phyloP scores from a whole-genome alignment of 2,888 invertebrate genomes.

The Proisotoma minuta region DNA sequence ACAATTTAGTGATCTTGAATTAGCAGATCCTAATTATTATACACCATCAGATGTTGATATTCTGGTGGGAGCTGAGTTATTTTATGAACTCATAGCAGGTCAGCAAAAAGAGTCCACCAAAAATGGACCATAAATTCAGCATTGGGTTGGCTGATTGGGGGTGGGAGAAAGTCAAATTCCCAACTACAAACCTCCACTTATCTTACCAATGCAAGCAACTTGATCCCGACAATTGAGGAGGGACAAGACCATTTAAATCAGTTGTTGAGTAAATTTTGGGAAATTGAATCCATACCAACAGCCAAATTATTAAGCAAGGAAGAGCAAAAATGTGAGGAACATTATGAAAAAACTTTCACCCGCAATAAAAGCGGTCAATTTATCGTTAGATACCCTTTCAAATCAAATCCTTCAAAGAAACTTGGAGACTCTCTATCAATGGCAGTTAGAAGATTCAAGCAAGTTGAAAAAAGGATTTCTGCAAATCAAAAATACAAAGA shows the following conservation, averaged over 20 bases:
- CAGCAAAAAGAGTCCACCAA: too few relatives aligned
- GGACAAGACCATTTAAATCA: neutral
- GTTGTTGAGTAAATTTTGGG: conserved; percentile 17
- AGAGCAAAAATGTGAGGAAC: conserved; percentile 16
- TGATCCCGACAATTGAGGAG: too few relatives aligned
- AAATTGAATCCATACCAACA: conserved; percentile 4
- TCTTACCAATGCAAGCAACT: neutral
- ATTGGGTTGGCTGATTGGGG: too few relatives aligned
- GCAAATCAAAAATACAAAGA: conserved; percentile 18
- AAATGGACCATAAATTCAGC: too few relatives aligned
- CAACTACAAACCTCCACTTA: neutral
- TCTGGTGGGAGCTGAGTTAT: neutral
- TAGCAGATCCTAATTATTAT: neutral
- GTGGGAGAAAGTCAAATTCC: too few relatives aligned
- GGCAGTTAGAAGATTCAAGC: conserved; percentile 33
- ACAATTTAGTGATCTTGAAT: neutral
- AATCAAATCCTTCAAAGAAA: neutral
- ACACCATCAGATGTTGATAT: neutral
- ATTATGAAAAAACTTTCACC: neutral
- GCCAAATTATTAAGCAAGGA: neutral
- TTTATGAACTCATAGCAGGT: neutral
- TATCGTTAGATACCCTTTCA: conserved; percentile 16
- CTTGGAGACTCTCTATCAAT: conserved; percentile 39
- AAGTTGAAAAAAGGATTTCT: conserved; percentile 35
- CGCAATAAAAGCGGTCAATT: conserved; percentile 10